Evolutionary conservation across 1,140 invertebrate genomes (phyloP), one percentile per base, ranked within the genome.

Genomic region (Drosophila lowei): DNA sequence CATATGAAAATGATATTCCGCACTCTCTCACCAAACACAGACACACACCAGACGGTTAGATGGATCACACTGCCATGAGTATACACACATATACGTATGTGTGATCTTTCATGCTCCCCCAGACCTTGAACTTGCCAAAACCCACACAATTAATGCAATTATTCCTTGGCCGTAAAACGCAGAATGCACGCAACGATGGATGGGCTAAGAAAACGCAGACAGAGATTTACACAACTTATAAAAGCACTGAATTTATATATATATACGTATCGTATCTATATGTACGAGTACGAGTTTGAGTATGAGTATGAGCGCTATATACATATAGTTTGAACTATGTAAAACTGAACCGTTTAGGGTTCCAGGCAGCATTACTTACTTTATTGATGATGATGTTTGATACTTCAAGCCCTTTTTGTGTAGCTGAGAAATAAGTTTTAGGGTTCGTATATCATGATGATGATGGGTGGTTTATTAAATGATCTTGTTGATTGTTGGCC

Each of bases 211-310:
- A 38, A 38, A 38, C 53, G 64, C 50, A 58, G 59, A 55, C 54
- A 41, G 41, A 66, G 43, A 59, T 61, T 57, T 52, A 30, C 56
- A 71, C 63, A 64, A 65, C 64, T 77, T 80, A 80, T 59, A 85
- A 58, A 88, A 85, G 78, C 81, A 86, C 78, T 86, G 83, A 88
- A 83, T 88, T 88, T 83, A 88, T 83, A 81, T 79, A 54, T 79
- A 62, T 79, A 61, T 66, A 79, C 25, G 49, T 68, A 38, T 34
- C 30, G 28, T 34, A 34, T 30, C 30, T 34, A 30, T 34, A 34
- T 34, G 30, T 34, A 3, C 30, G 18, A 18, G 18, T 18, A 18
- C 18, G 18, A 18, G 18, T 18, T 18, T 18, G 18, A 18, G 23
- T 25, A 25, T 25, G 34, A 38, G 34, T 38, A 57, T 62, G 65